Percentiles rank a stretch among this genome's conserved stretches.
Conservation (phyloP, 2,888 invertebrate species). For the Himalopsyche anomala region DNA sequence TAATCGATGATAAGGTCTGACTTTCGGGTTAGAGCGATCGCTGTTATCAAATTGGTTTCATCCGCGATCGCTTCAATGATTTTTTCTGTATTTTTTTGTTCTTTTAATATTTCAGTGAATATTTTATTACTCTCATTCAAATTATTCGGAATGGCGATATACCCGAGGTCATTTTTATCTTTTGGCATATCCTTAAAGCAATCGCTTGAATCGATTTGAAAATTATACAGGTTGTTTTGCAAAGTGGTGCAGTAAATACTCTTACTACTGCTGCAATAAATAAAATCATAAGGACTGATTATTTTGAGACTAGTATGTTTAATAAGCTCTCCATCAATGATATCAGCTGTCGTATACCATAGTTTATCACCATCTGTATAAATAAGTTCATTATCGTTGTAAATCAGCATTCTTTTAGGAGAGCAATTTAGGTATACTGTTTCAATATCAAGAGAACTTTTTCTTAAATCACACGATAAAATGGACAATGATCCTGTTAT, state of each 20-base stretch:
- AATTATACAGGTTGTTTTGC: conserved; percentile 49
- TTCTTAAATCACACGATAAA: conserved; percentile 48
- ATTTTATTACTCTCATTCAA: conserved; percentile 46
- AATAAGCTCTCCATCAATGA: conserved; percentile 41
- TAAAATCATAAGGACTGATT: conserved; percentile 52
- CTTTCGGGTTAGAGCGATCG: conserved; percentile 25
- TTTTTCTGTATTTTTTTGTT: conserved; percentile 52
- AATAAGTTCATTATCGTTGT: conserved; percentile 44
- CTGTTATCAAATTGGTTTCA: conserved; percentile 31
- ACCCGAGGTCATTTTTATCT: background rate
- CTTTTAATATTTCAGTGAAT: conserved; percentile 53
- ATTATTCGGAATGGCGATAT: conserved; percentile 48
- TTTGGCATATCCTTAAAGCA: background rate
- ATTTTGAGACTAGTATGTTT: conserved; percentile 46
- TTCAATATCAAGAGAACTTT: conserved; percentile 48
- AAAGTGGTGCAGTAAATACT: conserved; percentile 49
- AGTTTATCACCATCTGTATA: conserved; percentile 53
- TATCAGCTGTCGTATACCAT: conserved; percentile 44
- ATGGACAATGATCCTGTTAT: conserved; percentile 57
- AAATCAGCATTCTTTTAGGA: conserved; percentile 44
- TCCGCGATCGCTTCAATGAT: conserved; percentile 41
- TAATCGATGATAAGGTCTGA: conserved; percentile 23
- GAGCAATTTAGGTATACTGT: conserved; percentile 55
- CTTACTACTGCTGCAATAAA: background rate
- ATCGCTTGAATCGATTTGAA: conserved; percentile 34